Conservation (phyloP, 1,140 invertebrate species). For the Drosophila albomicans region DNA sequence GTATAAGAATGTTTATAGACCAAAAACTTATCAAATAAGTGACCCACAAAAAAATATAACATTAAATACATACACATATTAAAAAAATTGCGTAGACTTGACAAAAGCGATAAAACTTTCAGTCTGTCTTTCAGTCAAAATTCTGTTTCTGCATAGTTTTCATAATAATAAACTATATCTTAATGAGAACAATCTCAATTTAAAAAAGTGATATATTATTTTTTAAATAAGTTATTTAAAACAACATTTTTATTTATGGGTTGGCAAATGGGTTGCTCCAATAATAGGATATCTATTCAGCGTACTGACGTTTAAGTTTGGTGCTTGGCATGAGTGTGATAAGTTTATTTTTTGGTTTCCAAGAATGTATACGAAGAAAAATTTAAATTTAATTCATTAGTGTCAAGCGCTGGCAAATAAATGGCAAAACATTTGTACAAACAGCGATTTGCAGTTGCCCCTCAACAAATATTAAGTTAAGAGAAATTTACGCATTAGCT, state of each 20-base stretch:
- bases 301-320: not conserved
- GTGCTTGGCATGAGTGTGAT: slow-evolving; percentile 3
- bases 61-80: too few relatives aligned
- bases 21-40: too few relatives aligned
- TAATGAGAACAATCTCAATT: too few relatives aligned
- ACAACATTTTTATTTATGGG: not conserved
- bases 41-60: too few relatives aligned
- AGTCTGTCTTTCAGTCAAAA: too few relatives aligned
- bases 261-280: not conserved
- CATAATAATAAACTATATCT: too few relatives aligned
- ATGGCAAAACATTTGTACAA: slow-evolving; percentile 59
- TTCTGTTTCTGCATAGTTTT: too few relatives aligned
- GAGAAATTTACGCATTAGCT: slow-evolving; percentile 29
- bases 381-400: slow-evolving; percentile 54
- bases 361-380: slow-evolving; percentile 46
- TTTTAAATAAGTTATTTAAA: too few relatives aligned
- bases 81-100: too few relatives aligned
- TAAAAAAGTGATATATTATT: too few relatives aligned
- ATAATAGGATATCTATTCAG: slow-evolving; percentile 10
- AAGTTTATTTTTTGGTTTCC: slow-evolving; percentile 17
- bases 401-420: slow-evolving; percentile 48
- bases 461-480: slow-evolving; percentile 15
- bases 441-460: slow-evolving; percentile 37
- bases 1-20: too few relatives aligned
- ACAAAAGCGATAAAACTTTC: too few relatives aligned